phyloP scores from a whole-genome alignment of 1,140 invertebrate genomes.

The Melanaphis sacchari region DNA sequence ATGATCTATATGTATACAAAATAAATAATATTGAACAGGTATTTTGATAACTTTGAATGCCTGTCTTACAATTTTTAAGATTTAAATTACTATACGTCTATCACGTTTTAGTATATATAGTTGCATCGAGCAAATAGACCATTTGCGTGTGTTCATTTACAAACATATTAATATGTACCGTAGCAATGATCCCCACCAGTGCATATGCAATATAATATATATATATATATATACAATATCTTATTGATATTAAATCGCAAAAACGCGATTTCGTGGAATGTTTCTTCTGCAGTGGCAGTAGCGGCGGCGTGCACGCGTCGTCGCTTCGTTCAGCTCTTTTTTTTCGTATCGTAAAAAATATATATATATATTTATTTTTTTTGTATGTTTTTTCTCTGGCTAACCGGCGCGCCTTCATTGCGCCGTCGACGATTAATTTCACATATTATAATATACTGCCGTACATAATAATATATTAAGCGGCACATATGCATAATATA shows the following conservation, averaged over 20 bases:
- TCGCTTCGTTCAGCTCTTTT: neutral
- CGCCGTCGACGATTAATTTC: neutral
- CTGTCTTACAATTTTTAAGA: too few relatives aligned
- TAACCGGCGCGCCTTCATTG: constrained; percentile 4
- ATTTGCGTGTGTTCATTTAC: neutral
- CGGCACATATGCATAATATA: neutral
- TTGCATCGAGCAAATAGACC: neutral
- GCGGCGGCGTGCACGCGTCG: neutral
- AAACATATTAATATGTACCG: too few relatives aligned
- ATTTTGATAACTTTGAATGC: too few relatives aligned
- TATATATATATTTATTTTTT: too few relatives aligned
- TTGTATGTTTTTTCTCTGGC: neutral
- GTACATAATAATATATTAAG: neutral
- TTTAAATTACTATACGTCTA: too few relatives aligned
- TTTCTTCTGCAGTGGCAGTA: neutral
- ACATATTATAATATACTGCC: neutral
- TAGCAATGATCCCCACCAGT: too few relatives aligned
- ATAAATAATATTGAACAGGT: too few relatives aligned
- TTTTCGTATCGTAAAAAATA: neutral
- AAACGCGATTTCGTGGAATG: neutral
- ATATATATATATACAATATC: too few relatives aligned
- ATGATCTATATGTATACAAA: too few relatives aligned
- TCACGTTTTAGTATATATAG: too few relatives aligned
- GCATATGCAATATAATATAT: neutral
- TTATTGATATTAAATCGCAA: neutral